Evolutionary conservation across 35 echinoderm and acorn worm species (phyloP).

Genomic region (Stichopus chloronotus): DNA sequence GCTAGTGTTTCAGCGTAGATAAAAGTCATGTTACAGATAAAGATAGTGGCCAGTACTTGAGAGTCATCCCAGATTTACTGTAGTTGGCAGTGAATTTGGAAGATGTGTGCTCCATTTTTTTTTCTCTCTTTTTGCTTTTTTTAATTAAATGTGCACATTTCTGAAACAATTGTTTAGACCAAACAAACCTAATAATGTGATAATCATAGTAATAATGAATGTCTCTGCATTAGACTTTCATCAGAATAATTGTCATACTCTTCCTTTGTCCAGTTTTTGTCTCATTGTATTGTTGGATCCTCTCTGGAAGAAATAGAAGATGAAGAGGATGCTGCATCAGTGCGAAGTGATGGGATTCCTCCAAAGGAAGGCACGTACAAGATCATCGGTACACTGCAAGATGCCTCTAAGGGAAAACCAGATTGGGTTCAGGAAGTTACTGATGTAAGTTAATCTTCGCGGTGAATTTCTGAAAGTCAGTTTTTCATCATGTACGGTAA

Average conservation of each 20-base stretch:
- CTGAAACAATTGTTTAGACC: no score
- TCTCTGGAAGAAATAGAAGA: constrained; percentile 94
- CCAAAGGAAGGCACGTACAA: constrained; percentile 95
- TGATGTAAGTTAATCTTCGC: constrained; percentile 65
- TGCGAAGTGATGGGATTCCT: constrained; percentile 81
- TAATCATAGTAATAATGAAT: no score
- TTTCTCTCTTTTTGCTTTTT: no score
- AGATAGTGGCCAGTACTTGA: no score
- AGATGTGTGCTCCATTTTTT: no score
- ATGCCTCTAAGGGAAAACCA: constrained; percentile 75
- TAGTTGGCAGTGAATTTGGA: no score
- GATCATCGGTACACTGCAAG: constrained; percentile 87
- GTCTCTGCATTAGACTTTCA: no score
- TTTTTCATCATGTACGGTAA: background rate
- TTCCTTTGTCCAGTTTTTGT: constrained; percentile 78
- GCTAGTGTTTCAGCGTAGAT: no score
- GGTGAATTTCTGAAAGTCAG: background rate
- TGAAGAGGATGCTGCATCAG: constrained; percentile 73
- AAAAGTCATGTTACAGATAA: no score
- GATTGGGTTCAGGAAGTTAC: constrained; percentile 95
- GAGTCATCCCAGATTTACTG: no score
- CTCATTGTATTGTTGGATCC: constrained; percentile 86
- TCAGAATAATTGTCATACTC: background rate
- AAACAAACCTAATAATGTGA: no score
- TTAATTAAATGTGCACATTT: no score